Base-by-base conservation (phyloP, 1,140 invertebrate species). In the Nylanderia fulva region DNA sequence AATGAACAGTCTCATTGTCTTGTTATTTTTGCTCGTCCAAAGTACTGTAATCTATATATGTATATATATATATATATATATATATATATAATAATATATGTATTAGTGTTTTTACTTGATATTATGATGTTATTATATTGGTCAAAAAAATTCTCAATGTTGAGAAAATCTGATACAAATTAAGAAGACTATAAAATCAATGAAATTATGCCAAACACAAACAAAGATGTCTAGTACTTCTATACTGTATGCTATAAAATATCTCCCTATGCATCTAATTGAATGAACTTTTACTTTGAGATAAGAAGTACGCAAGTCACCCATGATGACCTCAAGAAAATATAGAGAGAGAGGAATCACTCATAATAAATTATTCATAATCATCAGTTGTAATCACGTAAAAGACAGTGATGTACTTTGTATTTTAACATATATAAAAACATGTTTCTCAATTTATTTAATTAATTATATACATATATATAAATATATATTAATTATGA, bases 281-380 rank as follows among this genome's bases (percentile, higher is more conserved):
- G 76, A 90, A 90, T 90, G 63, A 54, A 61, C 33, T 84, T 68
- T 42, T 58, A 88, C 29, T 33, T 77, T 63, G 69, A 85, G 88
- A 91, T 91, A 91, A 91, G 86, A 75, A 88, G 64, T 60, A 71
- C 58, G 52, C 45, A 87, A 90, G 88, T 91, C 90, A 89, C 63
- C 61, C n/a, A 85, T 58, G 90, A 91, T 91, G 90, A 91, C 90
- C 88, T 64, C 72, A 54, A 76, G 68, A 79, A n/a, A 52, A 68
- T 18, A 18, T 71, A 60, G 72, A 77, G 71, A 86, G 80, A 79
- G 84, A 68, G n/a, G n/a, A 33, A 1, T 85, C 66, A 87, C 52
- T 69, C 68, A 80, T 29, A 71, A 58, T 69, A 89, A 87, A 75
- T 77, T 71, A 82, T 13, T 18, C 66, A 72, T 54, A 48, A 75